Percentiles rank a stretch among this genome's conserved stretches.
phyloP scores from a whole-genome alignment of 2,797 vertebrate genomes.

The Odontamblyopus rebecca region DNA sequence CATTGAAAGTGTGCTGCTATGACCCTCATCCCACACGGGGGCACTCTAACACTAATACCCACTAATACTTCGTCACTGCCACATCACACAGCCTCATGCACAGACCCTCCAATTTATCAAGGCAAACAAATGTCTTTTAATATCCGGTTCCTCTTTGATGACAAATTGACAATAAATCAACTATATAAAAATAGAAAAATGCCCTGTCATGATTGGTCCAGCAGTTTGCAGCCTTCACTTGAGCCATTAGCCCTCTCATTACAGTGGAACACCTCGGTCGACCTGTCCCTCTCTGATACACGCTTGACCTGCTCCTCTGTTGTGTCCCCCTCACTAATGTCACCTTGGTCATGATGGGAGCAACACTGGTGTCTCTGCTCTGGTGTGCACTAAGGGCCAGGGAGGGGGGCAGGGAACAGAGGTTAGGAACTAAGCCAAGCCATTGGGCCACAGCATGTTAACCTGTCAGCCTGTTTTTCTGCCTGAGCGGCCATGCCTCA shows the following conservation, averaged over 20 bases:
- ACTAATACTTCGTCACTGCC: constrained; percentile 1
- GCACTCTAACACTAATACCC: constrained; percentile 64
- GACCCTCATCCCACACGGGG: constrained; percentile 50
- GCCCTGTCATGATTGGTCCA: not conserved
- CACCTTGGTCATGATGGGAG: constrained; percentile 48
- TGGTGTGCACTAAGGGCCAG: constrained; percentile 36
- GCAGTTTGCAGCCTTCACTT: constrained; percentile 14
- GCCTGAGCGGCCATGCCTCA: constrained; percentile 66
- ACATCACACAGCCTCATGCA: constrained; percentile 15
- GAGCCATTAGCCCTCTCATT: constrained; percentile 40
- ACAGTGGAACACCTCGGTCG: constrained; percentile 30
- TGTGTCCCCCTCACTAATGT: constrained; percentile 56
- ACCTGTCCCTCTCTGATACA: constrained; percentile 48
- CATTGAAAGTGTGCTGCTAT: not conserved
- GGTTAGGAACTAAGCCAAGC: constrained; percentile 61
- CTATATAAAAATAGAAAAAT: not conserved
- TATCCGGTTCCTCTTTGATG: not conserved
- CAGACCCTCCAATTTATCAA: not conserved
- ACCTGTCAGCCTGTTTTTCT: constrained; percentile 72
- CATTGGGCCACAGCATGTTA: constrained; percentile 68
- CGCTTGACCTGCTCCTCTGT: constrained; percentile 54
- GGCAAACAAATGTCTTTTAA: constrained; percentile 1
- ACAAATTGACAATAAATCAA: not conserved
- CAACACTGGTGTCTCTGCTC: constrained; percentile 30
- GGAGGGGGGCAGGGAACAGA: constrained; percentile 25